phyloP scores from a whole-genome alignment of 30 jellyfish, hydroid and myxozoan genomes.

The Hydra vulgaris region DNA sequence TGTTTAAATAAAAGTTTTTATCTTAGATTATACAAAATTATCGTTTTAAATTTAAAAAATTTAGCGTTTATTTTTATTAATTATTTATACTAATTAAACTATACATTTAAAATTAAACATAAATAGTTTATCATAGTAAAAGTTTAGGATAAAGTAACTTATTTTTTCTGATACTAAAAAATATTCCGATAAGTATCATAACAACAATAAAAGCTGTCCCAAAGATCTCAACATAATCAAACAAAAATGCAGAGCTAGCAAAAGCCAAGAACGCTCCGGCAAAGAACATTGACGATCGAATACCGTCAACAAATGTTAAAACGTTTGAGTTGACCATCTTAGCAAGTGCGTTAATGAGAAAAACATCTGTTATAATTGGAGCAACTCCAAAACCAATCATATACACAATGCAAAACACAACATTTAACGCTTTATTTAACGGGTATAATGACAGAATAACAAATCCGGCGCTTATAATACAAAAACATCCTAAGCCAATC shows the following conservation, averaged over 20 bases:
- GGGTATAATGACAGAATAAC: background rate
- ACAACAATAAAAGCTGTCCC: background rate
- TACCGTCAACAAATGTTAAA: background rate
- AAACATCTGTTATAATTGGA: background rate
- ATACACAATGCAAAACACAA: background rate
- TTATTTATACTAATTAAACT: too few species aligned
- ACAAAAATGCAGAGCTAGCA: background rate
- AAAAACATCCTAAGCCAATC: background rate
- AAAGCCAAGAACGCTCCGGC: background rate
- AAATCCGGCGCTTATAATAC: background rate
- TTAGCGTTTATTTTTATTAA: too few species aligned
- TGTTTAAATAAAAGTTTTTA: too few species aligned
- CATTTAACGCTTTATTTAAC: background rate
- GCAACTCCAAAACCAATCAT: background rate
- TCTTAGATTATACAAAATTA: too few species aligned
- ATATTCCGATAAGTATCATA: background rate
- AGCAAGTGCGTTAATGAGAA: background rate
- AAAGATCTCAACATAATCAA: background rate
- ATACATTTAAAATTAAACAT: too few species aligned
- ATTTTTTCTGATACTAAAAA: background rate
- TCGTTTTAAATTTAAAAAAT: too few species aligned
- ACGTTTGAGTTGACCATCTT: background rate
- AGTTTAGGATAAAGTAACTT: background rate
- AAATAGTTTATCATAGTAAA: too few species aligned
- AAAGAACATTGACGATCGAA: background rate